These are phyloP conservation scores for Musca vetustissima DNA, from an alignment of 1,140 invertebrate genomes.

Conservation along the genomic window DNA sequence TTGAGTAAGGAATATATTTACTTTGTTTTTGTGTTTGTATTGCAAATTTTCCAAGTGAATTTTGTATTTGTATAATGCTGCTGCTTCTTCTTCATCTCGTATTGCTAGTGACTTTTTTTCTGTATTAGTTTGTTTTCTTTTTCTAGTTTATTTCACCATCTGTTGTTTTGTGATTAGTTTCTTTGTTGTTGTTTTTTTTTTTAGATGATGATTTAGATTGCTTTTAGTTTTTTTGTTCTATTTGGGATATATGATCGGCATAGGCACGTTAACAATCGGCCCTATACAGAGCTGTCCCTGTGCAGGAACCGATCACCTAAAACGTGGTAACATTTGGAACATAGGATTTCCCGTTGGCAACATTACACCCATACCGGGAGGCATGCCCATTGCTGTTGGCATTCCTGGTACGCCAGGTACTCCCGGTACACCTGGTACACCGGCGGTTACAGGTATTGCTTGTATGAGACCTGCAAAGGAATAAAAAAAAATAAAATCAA, in stretches of 20 bases:
- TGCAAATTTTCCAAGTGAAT: too few species aligned
- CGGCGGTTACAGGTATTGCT: conserved; percentile 57
- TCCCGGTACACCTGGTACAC: conserved; percentile 57
- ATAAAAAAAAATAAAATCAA: too few species aligned
- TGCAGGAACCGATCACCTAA: conserved; percentile 70
- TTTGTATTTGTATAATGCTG: too few species aligned
- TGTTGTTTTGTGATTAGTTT: too few species aligned
- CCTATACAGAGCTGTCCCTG: conserved; percentile 31
- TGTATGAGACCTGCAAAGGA: conserved; percentile 44
- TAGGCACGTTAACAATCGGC: conserved; percentile 25
- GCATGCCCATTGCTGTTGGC: conserved; percentile 47
- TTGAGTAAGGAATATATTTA: too few species aligned
- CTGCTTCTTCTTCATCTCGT: too few species aligned
- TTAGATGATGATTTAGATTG: too few species aligned
- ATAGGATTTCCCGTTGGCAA: conserved; percentile 68
- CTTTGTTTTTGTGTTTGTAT: too few species aligned
- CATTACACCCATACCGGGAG: conserved; percentile 70
- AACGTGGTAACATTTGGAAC: conserved; percentile 71
- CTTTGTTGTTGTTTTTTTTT: too few species aligned
- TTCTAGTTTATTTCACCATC: too few species aligned
- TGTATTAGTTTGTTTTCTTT: too few species aligned
- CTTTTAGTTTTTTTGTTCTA: background rate
- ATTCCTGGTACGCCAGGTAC: conserved; percentile 58
- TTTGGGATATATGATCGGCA: conserved; percentile 30
- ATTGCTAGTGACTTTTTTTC: too few species aligned